A percentile compares a stretch with the other conserved stretches of the same genome.
phyloP scores from a whole-genome alignment of 92 coral and sea anemone genomes.

The Paramuricea clavata region DNA sequence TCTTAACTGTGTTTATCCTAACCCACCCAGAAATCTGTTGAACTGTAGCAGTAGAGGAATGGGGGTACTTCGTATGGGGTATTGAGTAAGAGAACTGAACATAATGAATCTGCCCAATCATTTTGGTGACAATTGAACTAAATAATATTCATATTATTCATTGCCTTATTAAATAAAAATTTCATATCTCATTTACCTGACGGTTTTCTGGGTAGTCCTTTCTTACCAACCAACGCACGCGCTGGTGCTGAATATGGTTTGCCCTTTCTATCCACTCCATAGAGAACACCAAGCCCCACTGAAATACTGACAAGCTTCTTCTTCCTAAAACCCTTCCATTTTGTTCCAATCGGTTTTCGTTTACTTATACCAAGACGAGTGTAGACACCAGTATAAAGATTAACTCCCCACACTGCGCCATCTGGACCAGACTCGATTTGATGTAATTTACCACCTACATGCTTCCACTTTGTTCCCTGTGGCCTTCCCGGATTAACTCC shows the following conservation, averaged over 20 bases:
- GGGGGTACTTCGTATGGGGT: background rate
- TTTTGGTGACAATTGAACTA: background rate
- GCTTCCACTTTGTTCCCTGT: slow-evolving; percentile 16
- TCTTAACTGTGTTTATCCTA: too few species aligned
- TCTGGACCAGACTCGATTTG: slow-evolving; percentile 39
- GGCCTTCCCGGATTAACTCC: background rate
- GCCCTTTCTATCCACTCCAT: background rate
- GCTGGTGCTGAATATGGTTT: background rate
- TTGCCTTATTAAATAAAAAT: background rate
- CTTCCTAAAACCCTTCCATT: background rate
- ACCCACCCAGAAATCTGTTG: too few species aligned
- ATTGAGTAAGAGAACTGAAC: background rate
- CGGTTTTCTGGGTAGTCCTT: background rate
- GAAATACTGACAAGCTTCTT: background rate
- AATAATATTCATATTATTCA: background rate
- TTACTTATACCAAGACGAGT: slow-evolving; percentile 3
- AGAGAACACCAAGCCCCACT: slow-evolving; percentile 10
- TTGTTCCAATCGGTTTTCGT: slow-evolving; percentile 2
- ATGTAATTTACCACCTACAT: slow-evolving; percentile 13
- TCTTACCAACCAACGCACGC: background rate
- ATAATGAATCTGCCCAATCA: background rate
- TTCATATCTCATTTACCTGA: background rate
- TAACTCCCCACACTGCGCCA: slow-evolving; percentile 36
- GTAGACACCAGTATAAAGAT: background rate
- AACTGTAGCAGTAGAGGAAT: background rate